Conservation (phyloP, 2,888 invertebrate species). For the Drosophila pegasa region DNA sequence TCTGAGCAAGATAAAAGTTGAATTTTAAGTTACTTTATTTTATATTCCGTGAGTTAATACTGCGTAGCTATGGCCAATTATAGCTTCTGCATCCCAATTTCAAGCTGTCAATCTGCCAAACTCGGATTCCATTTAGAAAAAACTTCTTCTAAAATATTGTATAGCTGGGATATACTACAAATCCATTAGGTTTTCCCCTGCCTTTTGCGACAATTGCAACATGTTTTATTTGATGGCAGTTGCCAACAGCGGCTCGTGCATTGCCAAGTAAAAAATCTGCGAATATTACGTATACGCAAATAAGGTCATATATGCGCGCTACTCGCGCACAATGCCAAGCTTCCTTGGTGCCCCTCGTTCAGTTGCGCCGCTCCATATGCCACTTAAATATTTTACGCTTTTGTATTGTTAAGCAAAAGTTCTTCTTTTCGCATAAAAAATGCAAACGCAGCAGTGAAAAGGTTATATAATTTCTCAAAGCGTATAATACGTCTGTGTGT, state of each 20-base stretch:
- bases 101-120: constrained; percentile 1
- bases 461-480: constrained; percentile 27
- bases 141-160: constrained; percentile 5
- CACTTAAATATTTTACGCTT: constrained; percentile 73
- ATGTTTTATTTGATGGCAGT: constrained; percentile 42
- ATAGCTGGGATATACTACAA: constrained; percentile 10
- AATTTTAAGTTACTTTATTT: too few relatives aligned
- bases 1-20: background rate
- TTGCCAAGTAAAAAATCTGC: constrained; percentile 55
- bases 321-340: constrained; percentile 18
- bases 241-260: constrained; percentile 44
- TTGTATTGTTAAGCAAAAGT: constrained; percentile 66
- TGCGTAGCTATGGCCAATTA: background rate
- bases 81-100: background rate
- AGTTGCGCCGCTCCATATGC: constrained; percentile 25
- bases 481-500: background rate
- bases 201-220: constrained; percentile 13
- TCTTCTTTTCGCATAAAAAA: constrained; percentile 34
- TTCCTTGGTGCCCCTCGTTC: background rate
- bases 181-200: constrained; percentile 21
- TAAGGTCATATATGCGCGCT: constrained; percentile 55
- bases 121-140: background rate
- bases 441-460: constrained; percentile 22
- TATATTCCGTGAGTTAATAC: too few relatives aligned
- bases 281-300: constrained; percentile 67